phyloP scores from a whole-genome alignment of 2,113 vertebrate species.

The Pica pica region DNA sequence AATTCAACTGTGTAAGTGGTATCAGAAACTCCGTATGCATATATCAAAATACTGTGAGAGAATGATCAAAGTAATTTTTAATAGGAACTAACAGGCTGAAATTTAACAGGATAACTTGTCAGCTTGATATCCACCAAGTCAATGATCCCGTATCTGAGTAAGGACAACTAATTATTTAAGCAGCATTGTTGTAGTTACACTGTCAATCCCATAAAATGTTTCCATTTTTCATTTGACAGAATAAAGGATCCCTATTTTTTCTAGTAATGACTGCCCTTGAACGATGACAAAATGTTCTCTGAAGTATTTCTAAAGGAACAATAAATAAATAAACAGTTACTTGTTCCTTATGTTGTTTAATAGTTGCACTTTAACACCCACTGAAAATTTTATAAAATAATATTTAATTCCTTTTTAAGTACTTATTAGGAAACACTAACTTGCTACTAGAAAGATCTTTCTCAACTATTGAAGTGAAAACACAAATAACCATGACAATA shows the following conservation, averaged over 20 bases:
- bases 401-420: constrained; percentile 8
- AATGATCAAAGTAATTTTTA: neutral
- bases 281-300: neutral
- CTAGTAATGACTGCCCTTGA: constrained; percentile 6
- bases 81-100: neutral
- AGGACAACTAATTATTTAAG: neutral
- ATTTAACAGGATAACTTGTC: neutral
- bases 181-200: neutral
- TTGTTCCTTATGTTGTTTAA: neutral
- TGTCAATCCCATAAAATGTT: neutral
- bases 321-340: neutral
- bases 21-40: neutral
- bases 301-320: neutral
- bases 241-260: neutral
- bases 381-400: neutral
- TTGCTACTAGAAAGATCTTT: neutral
- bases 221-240: constrained; percentile 24
- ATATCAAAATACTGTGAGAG: neutral
- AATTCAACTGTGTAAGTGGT: neutral
- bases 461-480: constrained; percentile 25
- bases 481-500: constrained; percentile 4
- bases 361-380: neutral
- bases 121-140: neutral
- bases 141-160: neutral
- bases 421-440: constrained; percentile 5